Conservation (phyloP, 2,797 vertebrate genomes). For the Sardinella longiceps region DNA sequence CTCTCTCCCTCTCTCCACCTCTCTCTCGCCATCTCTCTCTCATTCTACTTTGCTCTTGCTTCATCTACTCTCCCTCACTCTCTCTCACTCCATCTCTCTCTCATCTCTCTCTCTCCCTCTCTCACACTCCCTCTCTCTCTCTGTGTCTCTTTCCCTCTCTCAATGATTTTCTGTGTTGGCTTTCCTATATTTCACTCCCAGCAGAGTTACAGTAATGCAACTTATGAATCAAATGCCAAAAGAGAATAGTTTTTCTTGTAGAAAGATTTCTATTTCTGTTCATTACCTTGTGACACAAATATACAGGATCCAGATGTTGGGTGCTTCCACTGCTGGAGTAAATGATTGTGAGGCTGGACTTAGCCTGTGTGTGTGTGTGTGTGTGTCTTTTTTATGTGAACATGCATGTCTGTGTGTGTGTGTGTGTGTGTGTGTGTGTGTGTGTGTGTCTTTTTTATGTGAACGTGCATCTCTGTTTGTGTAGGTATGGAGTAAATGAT, state of each 20-base stretch:
- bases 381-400: too few relatives aligned
- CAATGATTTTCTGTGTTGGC: neutral
- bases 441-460: too few relatives aligned
- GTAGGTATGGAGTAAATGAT: neutral
- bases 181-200: neutral
- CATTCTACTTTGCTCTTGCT: conserved; percentile 49
- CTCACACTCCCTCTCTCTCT: conserved; percentile 34
- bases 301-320: too few relatives aligned
- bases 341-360: too few relatives aligned
- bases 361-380: neutral
- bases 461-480: too few relatives aligned
- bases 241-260: neutral
- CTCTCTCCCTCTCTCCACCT: conserved; percentile 61
- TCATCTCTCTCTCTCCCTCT: neutral
- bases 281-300: neutral
- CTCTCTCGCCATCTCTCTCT: conserved; percentile 48
- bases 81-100: neutral
- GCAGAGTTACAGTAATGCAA: neutral
- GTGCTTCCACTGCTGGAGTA: too few relatives aligned
- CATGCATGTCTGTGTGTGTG: neutral
- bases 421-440: neutral
- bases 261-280: neutral
- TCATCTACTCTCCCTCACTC: neutral
- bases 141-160: neutral
- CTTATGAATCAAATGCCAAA: neutral